A percentile compares a stretch with the other conserved stretches of the same genome.
These are phyloP conservation scores for Pollenia amentaria DNA, from an alignment of 2,888 invertebrate genomes.

Conservation along the genomic window DNA sequence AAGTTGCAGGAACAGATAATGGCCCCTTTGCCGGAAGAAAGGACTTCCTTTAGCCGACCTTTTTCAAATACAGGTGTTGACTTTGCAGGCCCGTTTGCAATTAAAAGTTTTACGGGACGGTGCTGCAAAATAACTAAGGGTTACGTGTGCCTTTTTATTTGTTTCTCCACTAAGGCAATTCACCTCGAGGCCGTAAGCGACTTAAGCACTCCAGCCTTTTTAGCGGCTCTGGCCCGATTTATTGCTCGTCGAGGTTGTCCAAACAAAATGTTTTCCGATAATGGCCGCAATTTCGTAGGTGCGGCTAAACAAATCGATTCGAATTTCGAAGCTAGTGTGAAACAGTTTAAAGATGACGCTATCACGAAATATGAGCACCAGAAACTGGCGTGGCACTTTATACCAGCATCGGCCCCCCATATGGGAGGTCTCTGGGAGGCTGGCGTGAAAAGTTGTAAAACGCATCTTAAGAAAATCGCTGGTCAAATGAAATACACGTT, in stretches of 20 bases:
- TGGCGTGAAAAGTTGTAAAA: too few species aligned
- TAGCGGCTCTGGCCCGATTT: background rate
- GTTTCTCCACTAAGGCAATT: too few species aligned
- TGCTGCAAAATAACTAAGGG: too few species aligned
- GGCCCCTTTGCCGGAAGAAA: too few species aligned
- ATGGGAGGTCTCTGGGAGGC: background rate
- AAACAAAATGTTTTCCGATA: too few species aligned
- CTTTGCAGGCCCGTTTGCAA: slow-evolving; percentile 23
- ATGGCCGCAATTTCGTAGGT: too few species aligned
- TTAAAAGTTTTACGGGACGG: background rate
- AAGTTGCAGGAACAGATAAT: background rate
- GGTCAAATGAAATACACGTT: slow-evolving; percentile 15
- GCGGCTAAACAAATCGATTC: too few species aligned
- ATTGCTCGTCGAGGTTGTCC: background rate
- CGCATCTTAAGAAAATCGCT: slow-evolving; percentile 2
- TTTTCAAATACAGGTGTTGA: background rate
- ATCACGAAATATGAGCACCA: slow-evolving; percentile 11
- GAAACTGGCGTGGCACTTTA: too few species aligned
- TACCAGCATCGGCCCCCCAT: slow-evolving; percentile 15
- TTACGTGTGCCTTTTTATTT: too few species aligned
- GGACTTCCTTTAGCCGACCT: too few species aligned
- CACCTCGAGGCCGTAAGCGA: too few species aligned
- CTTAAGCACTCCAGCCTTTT: background rate
- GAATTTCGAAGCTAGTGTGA: too few species aligned
- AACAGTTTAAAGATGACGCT: background rate